Base-by-base conservation (phyloP, 2,888 invertebrate genomes). In the Drosophila subsilvestris region DNA sequence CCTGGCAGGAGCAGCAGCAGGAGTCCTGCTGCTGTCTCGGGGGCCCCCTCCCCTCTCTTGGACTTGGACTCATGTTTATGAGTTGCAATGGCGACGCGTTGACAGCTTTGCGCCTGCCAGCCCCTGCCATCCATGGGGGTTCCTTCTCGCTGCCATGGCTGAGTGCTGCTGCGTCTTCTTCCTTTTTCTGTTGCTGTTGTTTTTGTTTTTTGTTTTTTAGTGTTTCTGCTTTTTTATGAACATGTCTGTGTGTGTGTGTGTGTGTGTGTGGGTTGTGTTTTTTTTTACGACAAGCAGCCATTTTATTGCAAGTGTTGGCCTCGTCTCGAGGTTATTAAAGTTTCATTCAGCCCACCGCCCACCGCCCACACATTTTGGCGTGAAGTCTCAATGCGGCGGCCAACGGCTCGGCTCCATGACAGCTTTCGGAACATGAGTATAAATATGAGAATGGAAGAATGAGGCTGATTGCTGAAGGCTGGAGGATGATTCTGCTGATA, bases 221-320 rank as follows among this genome's bases (percentile, higher is more conserved):
- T 50, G 43, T 48, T 29, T 45, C 22, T 57, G n/a, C 18, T 42
- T n/a, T 45, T 57, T 69, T 70, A 25, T 70, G 69, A 67, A 37
- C 37, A 37, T 54, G 18, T 54, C n/a, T 22, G 12, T 22, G 37
- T 14, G 44, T 63, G 57, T 65, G 55, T 20, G 25, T n/a, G 29
- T 22, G 61, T 54, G 56, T n/a, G 51, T 29, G 65, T 51, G 49
- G 51, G 67, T 54, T 65, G 59, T 76, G 63, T 53, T 74, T 84
- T 53, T 74, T 84, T 86, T 84, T 84, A 86, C 81, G 78, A 85
- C 70, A 63, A 78, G 59, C 74, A 72, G 74, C 70, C 75, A 63
- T 86, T 86, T 82, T 84, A 86, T 82, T 82, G 85, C 78, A 76
- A 80, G 74, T 75, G 78, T 68, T 68, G 80, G 84, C 56, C 68